Base-by-base conservation (phyloP, 1,140 invertebrate genomes). In the Pachypeltis micranthus region DNA sequence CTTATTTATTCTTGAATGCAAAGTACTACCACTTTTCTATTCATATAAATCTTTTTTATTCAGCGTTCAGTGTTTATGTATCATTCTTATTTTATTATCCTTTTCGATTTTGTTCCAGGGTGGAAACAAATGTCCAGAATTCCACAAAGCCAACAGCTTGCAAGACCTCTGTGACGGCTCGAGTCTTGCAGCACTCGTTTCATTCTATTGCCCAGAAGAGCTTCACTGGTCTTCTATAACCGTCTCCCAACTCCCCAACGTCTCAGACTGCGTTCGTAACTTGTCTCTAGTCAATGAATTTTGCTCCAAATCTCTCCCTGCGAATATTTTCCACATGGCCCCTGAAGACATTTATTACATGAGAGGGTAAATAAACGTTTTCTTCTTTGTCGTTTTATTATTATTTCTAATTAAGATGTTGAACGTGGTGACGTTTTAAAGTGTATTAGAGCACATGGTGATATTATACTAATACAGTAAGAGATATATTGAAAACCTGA, bases 311-410 rank as follows among this genome's bases (percentile, higher is more conserved):
- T 81, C 83, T 73, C 81, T 98, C 72, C 91, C 93, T 65, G 86
- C 86, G 74, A 85, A 90, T 70, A 86, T 93, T 72, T 96, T 96
- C 79, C 94, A 97, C 74, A 90, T 98, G 80, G 86, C 86, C 72
- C 90, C 93, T 44, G 94, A 98, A 75, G 96, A 99, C 75, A 85
- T 98, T 57, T 88, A 96, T 26, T 97, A 96, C 72, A 89, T 95
- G 81, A 84, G 92, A 74, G 90, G 91, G 89, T 92, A 39, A 39
- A 39, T 10, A 39, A 39, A 39, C 31, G 7, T 39, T 16, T 39
- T 39, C 16, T 16, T 39, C 16, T 16, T 10, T 39, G 16, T 7
- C 31, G 31, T 39, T 39, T 39, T 16, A 39, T 39, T 16, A 39
- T 39, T 39, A 39, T 16, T 16, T n/a, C n/a, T n/a, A n/a, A n/a